Percentiles rank a stretch among this genome's conserved stretches.
Evolutionary conservation across 2,888 invertebrate species (phyloP).

Genomic region (Meta bourneti): DNA sequence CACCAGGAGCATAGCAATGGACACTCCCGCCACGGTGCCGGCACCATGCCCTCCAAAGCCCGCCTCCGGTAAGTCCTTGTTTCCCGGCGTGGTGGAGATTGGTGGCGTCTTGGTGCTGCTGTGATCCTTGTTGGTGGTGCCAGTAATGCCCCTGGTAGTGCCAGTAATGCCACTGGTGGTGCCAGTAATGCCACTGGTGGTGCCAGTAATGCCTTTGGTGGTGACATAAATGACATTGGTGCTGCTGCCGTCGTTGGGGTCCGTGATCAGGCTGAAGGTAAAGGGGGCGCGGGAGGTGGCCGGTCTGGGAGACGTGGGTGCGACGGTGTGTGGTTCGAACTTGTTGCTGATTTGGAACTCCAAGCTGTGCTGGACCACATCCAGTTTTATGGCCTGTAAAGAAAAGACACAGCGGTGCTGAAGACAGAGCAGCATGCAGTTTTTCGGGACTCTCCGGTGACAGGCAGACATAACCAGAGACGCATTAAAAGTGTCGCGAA

Average conservation of each 20-base stretch:
- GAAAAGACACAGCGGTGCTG: not conserved
- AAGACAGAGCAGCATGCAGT: no score
- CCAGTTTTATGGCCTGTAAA: slow-evolving; percentile 18
- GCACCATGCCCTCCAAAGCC: not conserved
- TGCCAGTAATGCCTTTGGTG: not conserved
- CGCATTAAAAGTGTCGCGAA: no score
- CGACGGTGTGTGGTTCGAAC: slow-evolving; percentile 5
- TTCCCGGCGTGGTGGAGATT: not conserved
- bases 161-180: no score
- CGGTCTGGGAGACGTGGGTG: not conserved
- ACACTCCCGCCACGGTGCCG: slow-evolving; percentile 53
- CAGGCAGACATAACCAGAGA: no score
- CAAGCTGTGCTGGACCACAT: not conserved
- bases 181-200: not conserved
- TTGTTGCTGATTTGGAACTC: slow-evolving; percentile 33
- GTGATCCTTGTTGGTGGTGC: not conserved
- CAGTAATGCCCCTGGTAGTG: no score
- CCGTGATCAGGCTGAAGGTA: slow-evolving; percentile 35
- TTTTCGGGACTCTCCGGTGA: no score
- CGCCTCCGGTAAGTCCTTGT: not conserved
- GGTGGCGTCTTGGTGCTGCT: not conserved
- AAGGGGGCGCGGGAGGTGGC: not conserved
- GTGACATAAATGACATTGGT: no score
- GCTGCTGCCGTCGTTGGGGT: slow-evolving; percentile 18
- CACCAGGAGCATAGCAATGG: slow-evolving; percentile 64